phyloP scores from a whole-genome alignment of 1,140 invertebrate genomes.

The Tetramorium alpestre region DNA sequence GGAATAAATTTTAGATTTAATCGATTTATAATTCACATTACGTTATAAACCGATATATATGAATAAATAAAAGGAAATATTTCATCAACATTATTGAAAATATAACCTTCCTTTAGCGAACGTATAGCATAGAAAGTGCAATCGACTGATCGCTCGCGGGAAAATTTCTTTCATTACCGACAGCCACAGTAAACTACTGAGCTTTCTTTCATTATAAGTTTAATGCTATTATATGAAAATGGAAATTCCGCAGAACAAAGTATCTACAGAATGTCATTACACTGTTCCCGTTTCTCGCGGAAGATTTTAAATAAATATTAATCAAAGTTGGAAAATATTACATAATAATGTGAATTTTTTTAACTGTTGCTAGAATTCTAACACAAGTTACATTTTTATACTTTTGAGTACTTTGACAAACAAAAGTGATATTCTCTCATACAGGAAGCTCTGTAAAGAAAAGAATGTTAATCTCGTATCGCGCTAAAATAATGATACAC shows the following conservation, averaged over 20 bases:
- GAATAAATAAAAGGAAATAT: neutral
- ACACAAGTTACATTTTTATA: neutral
- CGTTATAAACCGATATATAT: neutral
- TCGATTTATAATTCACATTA: neutral
- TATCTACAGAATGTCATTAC: neutral
- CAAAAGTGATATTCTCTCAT: neutral
- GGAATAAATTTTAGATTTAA: constrained; percentile 16
- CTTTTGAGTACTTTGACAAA: neutral
- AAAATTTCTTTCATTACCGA: constrained; percentile 18
- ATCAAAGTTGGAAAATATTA: constrained; percentile 35
- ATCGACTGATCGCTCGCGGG: constrained; percentile 6
- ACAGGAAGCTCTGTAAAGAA: neutral
- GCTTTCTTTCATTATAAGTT: constrained; percentile 44
- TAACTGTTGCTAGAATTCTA: neutral
- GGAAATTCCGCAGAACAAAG: constrained; percentile 16
- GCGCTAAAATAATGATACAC: neutral
- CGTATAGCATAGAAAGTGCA: neutral
- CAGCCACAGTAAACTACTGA: neutral
- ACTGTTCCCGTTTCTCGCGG: neutral
- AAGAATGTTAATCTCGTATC: neutral
- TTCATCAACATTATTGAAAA: neutral
- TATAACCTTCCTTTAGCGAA: neutral
- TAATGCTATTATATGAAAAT: constrained; percentile 33
- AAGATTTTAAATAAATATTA: constrained; percentile 10
- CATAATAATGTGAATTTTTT: constrained; percentile 8